These are phyloP conservation scores for Drosophila paulistorum DNA, from an alignment of 1,140 invertebrate species.

Conservation along the genomic window DNA sequence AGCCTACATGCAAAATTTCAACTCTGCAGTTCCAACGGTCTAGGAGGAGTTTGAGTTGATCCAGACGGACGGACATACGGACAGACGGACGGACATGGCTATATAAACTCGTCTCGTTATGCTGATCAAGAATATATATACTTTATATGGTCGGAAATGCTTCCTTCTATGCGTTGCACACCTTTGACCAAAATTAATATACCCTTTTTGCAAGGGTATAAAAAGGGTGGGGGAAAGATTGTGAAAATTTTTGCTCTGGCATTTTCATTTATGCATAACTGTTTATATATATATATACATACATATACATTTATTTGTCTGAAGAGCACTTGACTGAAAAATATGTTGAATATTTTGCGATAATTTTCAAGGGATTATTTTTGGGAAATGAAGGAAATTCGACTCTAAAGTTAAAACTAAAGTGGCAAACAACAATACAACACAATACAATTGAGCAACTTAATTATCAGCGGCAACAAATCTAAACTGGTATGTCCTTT, in stretches of 20 bases:
- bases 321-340: conserved; percentile 4
- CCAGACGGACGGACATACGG: too few species aligned
- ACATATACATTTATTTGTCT: conserved; percentile 6
- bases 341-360: conserved; percentile 13
- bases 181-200: too few species aligned
- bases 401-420: not conserved
- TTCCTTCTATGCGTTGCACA: too few species aligned
- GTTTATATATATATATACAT: not conserved
- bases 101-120: too few species aligned
- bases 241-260: conserved; percentile 8
- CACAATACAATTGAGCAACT: conserved; percentile 54
- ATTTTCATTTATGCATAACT: conserved; percentile 9
- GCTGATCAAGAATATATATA: too few species aligned
- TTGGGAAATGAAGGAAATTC: not conserved
- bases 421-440: not conserved
- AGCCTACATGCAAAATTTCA: too few species aligned
- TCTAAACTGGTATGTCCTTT: conserved; percentile 72
- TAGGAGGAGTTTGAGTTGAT: too few species aligned
- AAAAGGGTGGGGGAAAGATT: not conserved
- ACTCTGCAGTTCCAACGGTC: too few species aligned
- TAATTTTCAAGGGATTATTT: conserved; percentile 8
- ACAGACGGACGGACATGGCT: too few species aligned
- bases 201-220: too few species aligned
- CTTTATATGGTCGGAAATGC: too few species aligned
- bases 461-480: conserved; percentile 78